Evolutionary conservation across 2,888 invertebrate species (phyloP).

Genomic region (Malachius bipustulatus): DNA sequence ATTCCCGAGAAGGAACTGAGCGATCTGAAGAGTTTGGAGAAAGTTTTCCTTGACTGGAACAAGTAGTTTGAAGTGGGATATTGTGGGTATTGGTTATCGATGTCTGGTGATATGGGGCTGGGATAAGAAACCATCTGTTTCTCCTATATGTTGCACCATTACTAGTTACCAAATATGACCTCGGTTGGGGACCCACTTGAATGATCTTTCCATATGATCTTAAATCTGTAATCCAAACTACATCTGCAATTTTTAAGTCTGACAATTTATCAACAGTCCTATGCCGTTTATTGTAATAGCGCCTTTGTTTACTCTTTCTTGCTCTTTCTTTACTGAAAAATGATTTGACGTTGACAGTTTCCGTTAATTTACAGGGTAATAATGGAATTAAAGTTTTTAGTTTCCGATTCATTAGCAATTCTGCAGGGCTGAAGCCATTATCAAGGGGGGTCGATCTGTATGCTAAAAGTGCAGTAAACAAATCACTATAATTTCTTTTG

Average conservation of each 20-base stretch:
- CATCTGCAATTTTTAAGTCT: constrained; percentile 1
- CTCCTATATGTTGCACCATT: background rate
- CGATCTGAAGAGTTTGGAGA: background rate
- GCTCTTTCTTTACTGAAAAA: too few species aligned
- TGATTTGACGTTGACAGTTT: too few species aligned
- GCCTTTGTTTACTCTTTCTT: background rate
- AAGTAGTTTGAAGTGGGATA: background rate
- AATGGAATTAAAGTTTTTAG: background rate
- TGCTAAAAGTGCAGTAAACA: background rate
- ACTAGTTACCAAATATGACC: background rate
- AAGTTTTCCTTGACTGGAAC: constrained; percentile 1
- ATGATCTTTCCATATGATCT: background rate
- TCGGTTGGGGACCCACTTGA: constrained; percentile 2
- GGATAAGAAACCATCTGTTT: background rate
- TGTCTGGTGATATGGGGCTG: background rate
- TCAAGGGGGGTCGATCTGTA: constrained; percentile 2
- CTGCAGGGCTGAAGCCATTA: background rate
- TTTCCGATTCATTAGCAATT: background rate
- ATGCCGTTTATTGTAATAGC: background rate
- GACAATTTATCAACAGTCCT: too few species aligned
- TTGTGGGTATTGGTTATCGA: background rate
- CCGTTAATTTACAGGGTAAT: background rate
- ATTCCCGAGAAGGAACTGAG: background rate
- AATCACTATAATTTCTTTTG: background rate
- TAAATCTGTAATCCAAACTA: constrained; percentile 1